Evolutionary conservation across 1,140 invertebrate genomes (phyloP).

Genomic region (Agrilus planipennis): DNA sequence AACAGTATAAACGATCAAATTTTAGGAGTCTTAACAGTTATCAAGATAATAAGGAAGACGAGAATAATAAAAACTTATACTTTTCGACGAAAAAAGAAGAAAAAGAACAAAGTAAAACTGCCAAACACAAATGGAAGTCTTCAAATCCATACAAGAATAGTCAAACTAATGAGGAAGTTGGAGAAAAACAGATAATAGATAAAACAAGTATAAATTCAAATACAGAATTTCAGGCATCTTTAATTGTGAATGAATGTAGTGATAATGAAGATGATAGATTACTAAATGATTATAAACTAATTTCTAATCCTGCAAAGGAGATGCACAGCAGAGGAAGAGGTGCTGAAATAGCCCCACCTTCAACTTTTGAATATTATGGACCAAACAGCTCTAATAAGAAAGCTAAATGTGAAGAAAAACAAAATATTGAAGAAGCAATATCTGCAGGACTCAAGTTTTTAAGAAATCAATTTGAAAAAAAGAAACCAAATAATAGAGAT

Average conservation of each 20-base stretch:
- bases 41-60: slow-evolving; percentile 9
- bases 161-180: no score
- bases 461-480: slow-evolving; percentile 45
- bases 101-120: slow-evolving; percentile 3
- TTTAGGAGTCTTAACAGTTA: slow-evolving; percentile 29
- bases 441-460: slow-evolving; percentile 55
- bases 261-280: slow-evolving; percentile 26
- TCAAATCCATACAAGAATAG: slow-evolving; percentile 16
- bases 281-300: slow-evolving; percentile 9
- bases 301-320: slow-evolving; percentile 10
- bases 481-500: slow-evolving; percentile 17
- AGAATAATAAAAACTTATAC: slow-evolving; percentile 21
- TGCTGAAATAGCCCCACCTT: slow-evolving; percentile 49
- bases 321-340: slow-evolving; percentile 23
- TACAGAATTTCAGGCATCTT: slow-evolving; percentile 21
- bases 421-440: slow-evolving; percentile 48
- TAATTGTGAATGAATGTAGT: slow-evolving; percentile 39
- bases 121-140: slow-evolving; percentile 6
- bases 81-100: slow-evolving; percentile 26
- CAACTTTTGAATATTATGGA: slow-evolving; percentile 49
- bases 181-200: no score
- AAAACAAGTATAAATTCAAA: not conserved
- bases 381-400: slow-evolving; percentile 33
- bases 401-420: slow-evolving; percentile 24
- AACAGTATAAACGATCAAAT: slow-evolving; percentile 25